phyloP scores from a whole-genome alignment of 2,797 vertebrate genomes.

The Pelochelys cantorii region DNA sequence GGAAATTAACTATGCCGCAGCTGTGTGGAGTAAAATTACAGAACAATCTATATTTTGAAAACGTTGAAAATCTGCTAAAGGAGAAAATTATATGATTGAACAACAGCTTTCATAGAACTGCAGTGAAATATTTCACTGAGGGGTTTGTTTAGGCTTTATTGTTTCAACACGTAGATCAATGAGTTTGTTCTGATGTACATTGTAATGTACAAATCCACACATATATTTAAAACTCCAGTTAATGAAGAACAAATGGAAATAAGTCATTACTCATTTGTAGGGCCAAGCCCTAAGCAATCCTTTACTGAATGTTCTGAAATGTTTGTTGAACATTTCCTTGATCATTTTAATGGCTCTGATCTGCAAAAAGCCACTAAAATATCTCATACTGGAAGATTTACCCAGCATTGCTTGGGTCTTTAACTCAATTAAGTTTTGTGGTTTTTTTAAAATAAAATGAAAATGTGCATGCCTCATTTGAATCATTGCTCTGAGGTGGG shows the following conservation, averaged over 20 bases:
- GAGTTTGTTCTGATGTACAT: not conserved
- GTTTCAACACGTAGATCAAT: not conserved
- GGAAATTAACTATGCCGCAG: slow-evolving; percentile 78
- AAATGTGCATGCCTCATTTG: too few species aligned
- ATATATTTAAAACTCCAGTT: slow-evolving; percentile 5
- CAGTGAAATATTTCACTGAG: slow-evolving; percentile 71
- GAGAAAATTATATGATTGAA: slow-evolving; percentile 80
- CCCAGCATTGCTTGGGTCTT: too few species aligned
- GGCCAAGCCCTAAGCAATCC: not conserved
- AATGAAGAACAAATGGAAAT: not conserved
- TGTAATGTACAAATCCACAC: not conserved
- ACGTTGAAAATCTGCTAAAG: slow-evolving; percentile 80
- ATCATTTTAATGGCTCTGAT: not conserved
- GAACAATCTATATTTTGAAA: slow-evolving; percentile 78
- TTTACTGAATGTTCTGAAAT: not conserved
- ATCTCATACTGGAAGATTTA: too few species aligned
- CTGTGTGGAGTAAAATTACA: slow-evolving; percentile 75
- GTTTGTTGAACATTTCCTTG: not conserved
- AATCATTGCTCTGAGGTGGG: too few species aligned
- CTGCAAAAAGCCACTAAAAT: not conserved
- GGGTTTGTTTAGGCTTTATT: slow-evolving; percentile 47
- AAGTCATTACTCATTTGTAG: not conserved
- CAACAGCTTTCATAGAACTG: slow-evolving; percentile 54
- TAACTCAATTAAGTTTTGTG: too few species aligned
- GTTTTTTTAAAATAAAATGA: too few species aligned